phyloP scores from a whole-genome alignment of 2,113 vertebrate species.

The Otis tarda region DNA sequence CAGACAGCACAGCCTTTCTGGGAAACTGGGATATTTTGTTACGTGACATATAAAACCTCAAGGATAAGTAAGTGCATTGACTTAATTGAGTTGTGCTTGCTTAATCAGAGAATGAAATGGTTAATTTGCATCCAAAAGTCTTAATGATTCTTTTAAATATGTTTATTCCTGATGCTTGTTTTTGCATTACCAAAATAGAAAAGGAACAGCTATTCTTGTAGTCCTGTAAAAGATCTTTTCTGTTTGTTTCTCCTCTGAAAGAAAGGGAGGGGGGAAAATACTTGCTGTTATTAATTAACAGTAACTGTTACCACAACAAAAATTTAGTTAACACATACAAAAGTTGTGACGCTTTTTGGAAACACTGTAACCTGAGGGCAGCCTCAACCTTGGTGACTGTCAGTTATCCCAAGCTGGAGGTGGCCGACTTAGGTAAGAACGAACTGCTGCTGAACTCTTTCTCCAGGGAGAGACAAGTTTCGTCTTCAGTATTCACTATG shows the following conservation, averaged over 20 bases:
- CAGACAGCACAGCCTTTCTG: neutral
- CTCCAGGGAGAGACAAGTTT: neutral
- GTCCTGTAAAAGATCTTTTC: neutral
- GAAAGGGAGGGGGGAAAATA: neutral
- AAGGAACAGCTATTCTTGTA: constrained; percentile 29
- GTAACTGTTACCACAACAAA: neutral
- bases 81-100: neutral
- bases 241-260: neutral
- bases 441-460: neutral
- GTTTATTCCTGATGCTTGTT: neutral
- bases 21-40: neutral
- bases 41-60: neutral
- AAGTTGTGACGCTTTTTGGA: neutral
- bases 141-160: neutral
- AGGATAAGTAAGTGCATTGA: neutral
- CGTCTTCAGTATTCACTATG: neutral
- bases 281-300: neutral
- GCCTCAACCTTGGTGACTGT: neutral
- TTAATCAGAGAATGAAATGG: neutral
- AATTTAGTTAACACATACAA: neutral
- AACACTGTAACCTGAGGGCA: neutral
- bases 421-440: neutral
- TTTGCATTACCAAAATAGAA: constrained; percentile 6
- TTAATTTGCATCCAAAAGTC: neutral
- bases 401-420: neutral